Evolutionary conservation across 2,888 invertebrate species (phyloP).

Genomic region (Dromius quadrimaculatus): DNA sequence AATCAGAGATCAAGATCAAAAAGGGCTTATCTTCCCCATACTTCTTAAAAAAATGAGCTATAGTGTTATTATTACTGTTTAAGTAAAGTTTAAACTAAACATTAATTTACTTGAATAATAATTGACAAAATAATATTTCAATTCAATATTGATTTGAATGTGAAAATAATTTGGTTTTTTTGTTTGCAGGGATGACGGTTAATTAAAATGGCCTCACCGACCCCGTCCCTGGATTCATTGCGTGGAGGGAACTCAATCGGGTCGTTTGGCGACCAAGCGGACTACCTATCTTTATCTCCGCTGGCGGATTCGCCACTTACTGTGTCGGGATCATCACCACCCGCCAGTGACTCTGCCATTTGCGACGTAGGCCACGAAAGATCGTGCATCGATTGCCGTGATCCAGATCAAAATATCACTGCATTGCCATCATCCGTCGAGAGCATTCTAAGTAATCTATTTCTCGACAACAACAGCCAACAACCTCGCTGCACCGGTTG

Average conservation of each 20-base stretch:
- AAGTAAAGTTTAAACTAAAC: no score
- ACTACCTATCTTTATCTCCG: slow-evolving; percentile 74
- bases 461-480: slow-evolving; percentile 60
- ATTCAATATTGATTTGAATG: background rate
- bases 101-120: background rate
- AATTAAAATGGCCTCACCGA: slow-evolving; percentile 93
- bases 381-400: slow-evolving; percentile 78
- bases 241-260: slow-evolving; percentile 92
- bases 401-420: no score
- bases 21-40: no score
- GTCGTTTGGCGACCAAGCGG: slow-evolving; percentile 85
- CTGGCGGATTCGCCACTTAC: slow-evolving; percentile 81
- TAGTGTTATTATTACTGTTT: no score
- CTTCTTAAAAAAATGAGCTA: no score
- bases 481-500: slow-evolving; percentile 88
- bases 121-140: background rate
- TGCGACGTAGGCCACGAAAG: slow-evolving; percentile 72
- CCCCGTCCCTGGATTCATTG: slow-evolving; percentile 93
- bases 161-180: background rate
- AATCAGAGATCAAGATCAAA: no score
- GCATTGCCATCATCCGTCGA: no score
- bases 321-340: slow-evolving; percentile 89
- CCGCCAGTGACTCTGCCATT: slow-evolving; percentile 86
- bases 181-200: slow-evolving; percentile 83
- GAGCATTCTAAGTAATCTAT: slow-evolving; percentile 64